Percentiles rank a stretch among this genome's conserved stretches.
Evolutionary conservation across 2,113 vertebrate genomes (phyloP).

Genomic region (Otis tarda): DNA sequence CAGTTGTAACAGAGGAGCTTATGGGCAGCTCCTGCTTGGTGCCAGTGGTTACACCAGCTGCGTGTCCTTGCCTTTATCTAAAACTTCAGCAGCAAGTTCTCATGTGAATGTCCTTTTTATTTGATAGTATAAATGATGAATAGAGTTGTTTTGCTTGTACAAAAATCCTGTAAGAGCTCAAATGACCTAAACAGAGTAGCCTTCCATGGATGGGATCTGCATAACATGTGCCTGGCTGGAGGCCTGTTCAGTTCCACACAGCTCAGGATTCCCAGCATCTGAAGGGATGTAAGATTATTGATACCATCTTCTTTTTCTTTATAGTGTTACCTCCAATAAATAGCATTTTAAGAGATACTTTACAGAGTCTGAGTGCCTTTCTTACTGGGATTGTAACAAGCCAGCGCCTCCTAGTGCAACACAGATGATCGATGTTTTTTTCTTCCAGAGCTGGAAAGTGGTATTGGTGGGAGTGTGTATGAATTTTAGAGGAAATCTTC

Average conservation of each 20-base stretch:
- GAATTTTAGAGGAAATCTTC: not conserved
- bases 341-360: not conserved
- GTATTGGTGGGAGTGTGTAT: not conserved
- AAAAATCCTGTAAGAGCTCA: not conserved
- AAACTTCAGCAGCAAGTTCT: not conserved
- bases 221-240: not conserved
- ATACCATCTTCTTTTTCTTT: not conserved
- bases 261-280: not conserved
- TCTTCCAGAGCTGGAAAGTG: not conserved
- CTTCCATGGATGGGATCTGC: not conserved
- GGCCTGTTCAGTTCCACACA: not conserved
- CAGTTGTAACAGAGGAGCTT: not conserved
- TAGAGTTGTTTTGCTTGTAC: not conserved
- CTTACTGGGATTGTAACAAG: not conserved
- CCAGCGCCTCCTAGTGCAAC: not conserved
- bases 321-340: not conserved
- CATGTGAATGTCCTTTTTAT: not conserved
- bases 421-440: not conserved
- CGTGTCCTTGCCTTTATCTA: not conserved
- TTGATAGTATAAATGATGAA: not conserved
- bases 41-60: not conserved
- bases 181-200: not conserved
- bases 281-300: not conserved
- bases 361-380: not conserved
- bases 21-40: not conserved